Conservation (phyloP, 2,888 invertebrate genomes). For the Atrina japonica region DNA sequence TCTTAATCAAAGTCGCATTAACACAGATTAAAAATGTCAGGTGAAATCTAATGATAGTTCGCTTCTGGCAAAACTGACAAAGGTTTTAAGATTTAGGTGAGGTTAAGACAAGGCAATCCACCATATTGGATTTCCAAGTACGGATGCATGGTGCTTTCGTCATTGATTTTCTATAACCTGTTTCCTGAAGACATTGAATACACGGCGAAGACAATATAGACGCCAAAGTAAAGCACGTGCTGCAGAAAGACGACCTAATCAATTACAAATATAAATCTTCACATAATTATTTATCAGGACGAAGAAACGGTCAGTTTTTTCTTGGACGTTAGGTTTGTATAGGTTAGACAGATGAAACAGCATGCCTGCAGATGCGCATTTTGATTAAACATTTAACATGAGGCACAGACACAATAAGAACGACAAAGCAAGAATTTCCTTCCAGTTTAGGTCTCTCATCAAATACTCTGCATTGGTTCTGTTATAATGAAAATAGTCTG, state of each 20-base stretch:
- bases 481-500: too few species aligned
- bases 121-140: constrained; percentile 8
- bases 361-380: too few species aligned
- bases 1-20: constrained; percentile 17
- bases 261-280: constrained; percentile 1
- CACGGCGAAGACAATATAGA: constrained; percentile 15
- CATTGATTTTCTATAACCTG: neutral
- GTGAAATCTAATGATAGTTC: neutral
- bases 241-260: constrained; percentile 4
- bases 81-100: neutral
- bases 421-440: too few species aligned
- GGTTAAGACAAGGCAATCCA: constrained; percentile 2
- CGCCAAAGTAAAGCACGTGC: constrained; percentile 9
- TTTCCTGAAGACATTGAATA: neutral
- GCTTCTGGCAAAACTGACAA: constrained; percentile 1
- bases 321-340: too few species aligned
- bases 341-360: too few species aligned
- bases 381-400: too few species aligned
- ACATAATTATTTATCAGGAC: too few species aligned
- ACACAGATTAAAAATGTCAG: constrained; percentile 4
- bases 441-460: too few species aligned
- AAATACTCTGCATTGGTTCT: too few species aligned
- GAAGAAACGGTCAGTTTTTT: too few species aligned
- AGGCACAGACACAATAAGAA: too few species aligned
- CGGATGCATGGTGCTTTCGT: neutral